A percentile compares a stretch with the other conserved stretches of the same genome.
Evolutionary conservation across 2,113 vertebrate species (phyloP).

Genomic region (Pachyramphus minor): DNA sequence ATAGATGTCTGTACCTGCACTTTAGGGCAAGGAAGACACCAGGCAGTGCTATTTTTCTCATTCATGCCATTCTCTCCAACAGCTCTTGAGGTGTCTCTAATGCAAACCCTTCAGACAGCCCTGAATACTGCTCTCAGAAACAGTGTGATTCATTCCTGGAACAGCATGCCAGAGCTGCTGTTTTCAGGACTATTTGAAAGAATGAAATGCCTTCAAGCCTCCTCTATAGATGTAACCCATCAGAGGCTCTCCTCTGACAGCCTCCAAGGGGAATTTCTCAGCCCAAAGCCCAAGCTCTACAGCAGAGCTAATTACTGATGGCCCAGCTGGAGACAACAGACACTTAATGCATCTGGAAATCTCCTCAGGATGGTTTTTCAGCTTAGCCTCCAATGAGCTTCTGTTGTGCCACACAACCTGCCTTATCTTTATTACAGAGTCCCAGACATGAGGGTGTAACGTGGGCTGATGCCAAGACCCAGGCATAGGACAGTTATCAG

Average conservation of each 20-base stretch:
- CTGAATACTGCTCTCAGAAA: not conserved
- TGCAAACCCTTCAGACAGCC: not conserved
- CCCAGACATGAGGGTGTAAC: constrained; percentile 17
- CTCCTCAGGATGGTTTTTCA: not conserved
- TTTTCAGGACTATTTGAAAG: not conserved
- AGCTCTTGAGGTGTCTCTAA: not conserved
- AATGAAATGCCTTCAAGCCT: not conserved
- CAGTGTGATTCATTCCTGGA: not conserved
- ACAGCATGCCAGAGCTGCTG: not conserved
- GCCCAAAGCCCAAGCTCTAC: not conserved
- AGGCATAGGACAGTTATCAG: constrained; percentile 5
- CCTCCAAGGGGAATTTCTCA: not conserved
- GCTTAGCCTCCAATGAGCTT: not conserved
- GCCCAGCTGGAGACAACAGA: not conserved
- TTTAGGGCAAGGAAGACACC: not conserved
- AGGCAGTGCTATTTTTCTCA: not conserved
- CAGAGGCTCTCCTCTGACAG: not conserved
- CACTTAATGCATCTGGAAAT: not conserved
- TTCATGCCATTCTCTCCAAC: not conserved
- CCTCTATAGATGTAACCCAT: not conserved
- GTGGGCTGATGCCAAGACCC: constrained; percentile 23
- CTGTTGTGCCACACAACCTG: not conserved
- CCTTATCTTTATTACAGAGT: constrained; percentile 51
- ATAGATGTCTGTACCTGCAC: not conserved
- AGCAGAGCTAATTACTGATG: not conserved